Evolutionary conservation across 1,140 invertebrate genomes (phyloP), one percentile per base, ranked within the genome.

Genomic region (Steinernema feltiae): DNA sequence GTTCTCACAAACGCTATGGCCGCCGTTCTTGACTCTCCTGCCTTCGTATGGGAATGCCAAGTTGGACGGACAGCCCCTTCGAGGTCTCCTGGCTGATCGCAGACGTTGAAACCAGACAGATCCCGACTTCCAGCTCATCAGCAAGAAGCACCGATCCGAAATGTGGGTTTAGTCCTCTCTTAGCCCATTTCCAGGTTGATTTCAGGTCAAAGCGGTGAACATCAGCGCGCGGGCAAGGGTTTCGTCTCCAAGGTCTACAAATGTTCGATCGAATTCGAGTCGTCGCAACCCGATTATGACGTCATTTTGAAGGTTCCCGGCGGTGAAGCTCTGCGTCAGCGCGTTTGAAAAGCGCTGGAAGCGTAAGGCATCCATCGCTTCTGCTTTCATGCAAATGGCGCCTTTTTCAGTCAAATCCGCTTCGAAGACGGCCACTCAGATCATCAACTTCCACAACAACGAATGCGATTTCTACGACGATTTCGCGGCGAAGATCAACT

Each of bases 391-490:
- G 7, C n/a, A n/a, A n/a, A 18, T n/a, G n/a, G n/a, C n/a, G n/a
- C n/a, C n/a, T n/a, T 63, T 63, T 63, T 21, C 7, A 21, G 53
- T 15, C 2, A 27, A 63, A 7, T 7, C 24, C n/a, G n/a, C 7
- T 63, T 63, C 24, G 70, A 31, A n/a, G 7, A 21, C n/a, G 2
- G 35, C 32, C 46, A 7, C n/a, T 12, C 18, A 18, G 12, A 12
- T 73, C 7, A 17, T 15, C 2, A 48, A 29, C 24, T 15, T 73
- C 18, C 72, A 73, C 35, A 48, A 73, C 72, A 35, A 27, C 2
- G 72, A 73, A 30, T 24, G 35, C 17, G 35, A 18, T 32, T 73
- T 73, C 72, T 73, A 73, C 35, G 35, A 69, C 24, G 12, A 32
- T 18, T 73, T 21, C 72, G 30, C 30, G 17, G 18, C 1, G 12